Evolutionary conservation across 2,797 vertebrate genomes (phyloP), one percentile per base, ranked within the genome.

Genomic region (Jordanella pulchra): DNA sequence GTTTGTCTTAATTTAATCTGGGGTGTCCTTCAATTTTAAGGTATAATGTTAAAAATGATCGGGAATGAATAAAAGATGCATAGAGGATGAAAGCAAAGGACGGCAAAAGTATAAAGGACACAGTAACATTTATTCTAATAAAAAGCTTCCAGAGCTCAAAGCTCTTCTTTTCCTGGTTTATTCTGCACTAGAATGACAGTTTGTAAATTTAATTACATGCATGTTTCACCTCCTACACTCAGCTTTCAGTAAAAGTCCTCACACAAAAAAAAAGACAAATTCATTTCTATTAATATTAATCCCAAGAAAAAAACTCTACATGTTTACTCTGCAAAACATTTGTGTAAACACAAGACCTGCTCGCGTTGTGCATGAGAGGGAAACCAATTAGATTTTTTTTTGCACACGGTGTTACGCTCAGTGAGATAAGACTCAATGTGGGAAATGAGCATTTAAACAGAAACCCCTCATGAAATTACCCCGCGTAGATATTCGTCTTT

Each of bases 361-460:
- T 78, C 70, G 70, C 79, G 79, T 83, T 76, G 56, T 7, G 65
- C 53, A 78, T 71, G 69, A 64, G 44, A 68, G 50, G 81, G 73
- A 85, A 82, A 78, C 53, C 71, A 84, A 84, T 82, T 79, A 15
- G 56, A 42, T 84, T 74, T 39, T 39, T n/a, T 39, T 77, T 56
- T 58, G 77, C 65, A 0, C 27, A 67, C 71, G 67, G 32, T 58
- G 72, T 80, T 73, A 60, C 30, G 73, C 27, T 80, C 74, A 69
- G 6, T 32, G 72, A 80, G 86, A 80, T 83, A 68, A 76, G 54
- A 58, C 66, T 65, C 28, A 65, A 76, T 35, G 64, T 72, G 63
- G 73, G 51, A 77, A 82, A 48, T 4, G 54, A 78, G 65, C 64
- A 44, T 72, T 0, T 13, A 9, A 65, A 65, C 48, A 70, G 35